Base-by-base conservation (phyloP, 2,113 vertebrate species). In the Stictonetta naevosa region DNA sequence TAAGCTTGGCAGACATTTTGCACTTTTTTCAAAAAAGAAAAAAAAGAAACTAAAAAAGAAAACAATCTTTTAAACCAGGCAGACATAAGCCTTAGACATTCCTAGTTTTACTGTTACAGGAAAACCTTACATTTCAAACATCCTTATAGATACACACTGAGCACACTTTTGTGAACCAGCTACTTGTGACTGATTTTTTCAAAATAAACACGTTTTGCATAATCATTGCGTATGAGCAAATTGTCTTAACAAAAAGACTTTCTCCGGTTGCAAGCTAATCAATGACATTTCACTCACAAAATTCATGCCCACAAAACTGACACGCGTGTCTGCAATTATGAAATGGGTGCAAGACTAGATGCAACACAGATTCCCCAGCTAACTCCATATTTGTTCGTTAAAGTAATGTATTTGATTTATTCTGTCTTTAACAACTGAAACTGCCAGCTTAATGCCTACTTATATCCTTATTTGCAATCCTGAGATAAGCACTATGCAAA, bases 1-100 rank as follows among this genome's bases (percentile, higher is more conserved):
- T 97, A 94, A 95, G 93, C 95, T 97, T 96, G 96, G 93, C 97
- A 98, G 97, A 97, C 97, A 98, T 98, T 96, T 98, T 98, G 94
- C 96, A 44, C 79, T 93, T 92, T 72, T 96, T 92, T 93, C 15
- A 85, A 68, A 88, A 92, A 84, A 42, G 2, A 22, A 83, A 83
- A 60, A 82, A 92, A 84, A 91, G 82, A 22, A 86, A 83, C 86
- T 21, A 93, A 84, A 21, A 48, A 48, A 34, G n/a, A 26, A 59
- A 20, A 3, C 42, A 89, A 66, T 77, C 78, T 97, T 96, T 97
- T 86, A 96, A 97, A 90, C 36, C 25, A 94, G 89, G 69, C 81
- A 88, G 89, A 91, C 34, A 83, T 34, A 87, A 94, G 89, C 42
- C 68, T 88, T 81, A 50, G 50, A 53, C 25, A n/a, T 81, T 92